Base-by-base conservation (phyloP, 2,113 vertebrate species). In the Suricata suricatta region DNA sequence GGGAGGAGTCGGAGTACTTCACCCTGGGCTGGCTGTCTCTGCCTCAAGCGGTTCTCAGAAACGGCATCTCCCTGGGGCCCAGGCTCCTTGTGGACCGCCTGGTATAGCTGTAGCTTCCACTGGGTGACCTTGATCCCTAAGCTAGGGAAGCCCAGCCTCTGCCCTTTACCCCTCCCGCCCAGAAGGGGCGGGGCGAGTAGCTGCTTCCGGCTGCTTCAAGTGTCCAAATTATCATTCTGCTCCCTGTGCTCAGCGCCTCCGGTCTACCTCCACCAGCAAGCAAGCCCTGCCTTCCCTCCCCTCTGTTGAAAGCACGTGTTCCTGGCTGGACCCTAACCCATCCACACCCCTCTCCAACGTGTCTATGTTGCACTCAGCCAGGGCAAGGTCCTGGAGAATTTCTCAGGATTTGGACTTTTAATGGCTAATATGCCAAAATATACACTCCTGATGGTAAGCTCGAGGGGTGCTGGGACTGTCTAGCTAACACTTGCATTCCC, bases 151-250 rank as follows among this genome's bases (percentile, higher is more conserved):
- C 38, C 41, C 41, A 47, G 19, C 31, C 50, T 52, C 27, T 21
- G 2, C 15, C 33, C 54, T 66, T 31, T 17, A 2, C 66, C 54
- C 52, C 64, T 57, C 21, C 7, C 44, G 41, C 11, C 13, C 33
- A 0, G 13, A 17, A 68, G 54, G 33, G 38, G 17, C 3, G 9
- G 38, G n/a, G 7, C 25, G 8, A 19, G 2, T 14, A 1, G 15
- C 31, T 9, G 17, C 27, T 27, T 6, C 52, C 19, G 21, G 69
- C 54, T 35, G 9, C 50, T 54, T 4, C 41, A 27, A 11, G 44
- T 44, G 25, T 84, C 57, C 2, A 23, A 33, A 21, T 21, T 1
- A 31, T 14, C 72, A 47, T 68, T 3, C 44, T 17, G 41, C 25
- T 29, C 2, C 29, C 52, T 47, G 38, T 7, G 23, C n/a, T 11